Percentiles rank a stretch among this genome's conserved stretches.
Conservation (phyloP, 2,797 vertebrate genomes). For the Naso thynnoides region DNA sequence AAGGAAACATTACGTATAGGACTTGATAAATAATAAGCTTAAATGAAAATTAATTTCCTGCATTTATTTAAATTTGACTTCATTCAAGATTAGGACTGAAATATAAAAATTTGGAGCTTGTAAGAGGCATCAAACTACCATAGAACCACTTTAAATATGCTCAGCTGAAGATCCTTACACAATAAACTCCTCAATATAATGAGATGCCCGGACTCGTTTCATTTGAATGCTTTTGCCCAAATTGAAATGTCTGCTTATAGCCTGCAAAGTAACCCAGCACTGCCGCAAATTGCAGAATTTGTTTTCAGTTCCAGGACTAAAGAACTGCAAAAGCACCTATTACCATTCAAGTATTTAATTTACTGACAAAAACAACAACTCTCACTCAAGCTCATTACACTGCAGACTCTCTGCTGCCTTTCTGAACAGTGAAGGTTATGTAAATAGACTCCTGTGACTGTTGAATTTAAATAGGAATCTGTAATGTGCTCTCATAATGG, state of each 20-base stretch:
- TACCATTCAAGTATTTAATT: conserved; percentile 74
- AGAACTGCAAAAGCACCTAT: conserved; percentile 68
- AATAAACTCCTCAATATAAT: conserved; percentile 65
- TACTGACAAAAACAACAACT: conserved; percentile 72
- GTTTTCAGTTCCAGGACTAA: conserved; percentile 62
- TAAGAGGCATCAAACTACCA: conserved; percentile 49
- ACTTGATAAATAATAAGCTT: conserved; percentile 9
- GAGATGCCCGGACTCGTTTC: conserved; percentile 66
- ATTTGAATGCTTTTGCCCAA: conserved; percentile 63
- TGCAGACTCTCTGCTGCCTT: conserved; percentile 43
- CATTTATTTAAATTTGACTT: conserved; percentile 9
- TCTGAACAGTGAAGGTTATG: conserved; percentile 56
- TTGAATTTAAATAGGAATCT: conserved; percentile 49
- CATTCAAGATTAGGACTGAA: conserved; percentile 35
- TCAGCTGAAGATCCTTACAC: conserved; percentile 34
- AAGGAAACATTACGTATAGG: background rate
- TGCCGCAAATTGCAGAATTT: conserved; percentile 66
- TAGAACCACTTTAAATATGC: conserved; percentile 49
- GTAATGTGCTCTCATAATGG: conserved; percentile 48
- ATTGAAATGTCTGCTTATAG: conserved; percentile 71
- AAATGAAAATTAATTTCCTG: conserved; percentile 14
- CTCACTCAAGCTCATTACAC: conserved; percentile 67
- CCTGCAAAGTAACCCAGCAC: conserved; percentile 45
- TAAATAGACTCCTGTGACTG: conserved; percentile 46
- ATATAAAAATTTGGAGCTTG: conserved; percentile 29